Evolutionary conservation across 1,140 invertebrate species (phyloP).

Genomic region (Limonius californicus): DNA sequence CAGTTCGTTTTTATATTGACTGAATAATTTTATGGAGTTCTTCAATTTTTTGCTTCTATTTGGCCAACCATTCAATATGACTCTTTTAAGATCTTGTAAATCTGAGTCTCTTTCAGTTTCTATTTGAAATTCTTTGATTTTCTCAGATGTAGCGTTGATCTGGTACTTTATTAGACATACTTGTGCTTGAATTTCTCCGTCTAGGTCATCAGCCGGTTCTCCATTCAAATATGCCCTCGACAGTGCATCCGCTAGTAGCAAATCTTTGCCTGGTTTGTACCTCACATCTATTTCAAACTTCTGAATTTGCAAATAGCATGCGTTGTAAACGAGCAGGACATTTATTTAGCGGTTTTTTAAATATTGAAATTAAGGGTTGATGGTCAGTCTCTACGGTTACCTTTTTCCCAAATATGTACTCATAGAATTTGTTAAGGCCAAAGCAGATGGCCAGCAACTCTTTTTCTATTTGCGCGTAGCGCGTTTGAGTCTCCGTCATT

Average conservation of each 20-base stretch:
- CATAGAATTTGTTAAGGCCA: conserved; percentile 40
- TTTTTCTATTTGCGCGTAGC: conserved; percentile 45
- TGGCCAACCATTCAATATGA: conserved; percentile 31
- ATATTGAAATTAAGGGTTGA: conserved; percentile 41
- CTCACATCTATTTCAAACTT: conserved; percentile 31
- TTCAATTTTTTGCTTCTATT: not conserved
- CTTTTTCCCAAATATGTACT: conserved; percentile 41
- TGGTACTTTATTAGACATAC: conserved; percentile 15
- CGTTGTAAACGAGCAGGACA: conserved; percentile 30
- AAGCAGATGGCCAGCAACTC: conserved; percentile 43
- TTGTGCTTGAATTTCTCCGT: conserved; percentile 16
- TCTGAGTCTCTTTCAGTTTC: conserved; percentile 32
- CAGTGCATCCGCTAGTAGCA: conserved; percentile 40
- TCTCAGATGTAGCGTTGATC: conserved; percentile 24
- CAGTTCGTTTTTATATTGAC: not conserved
- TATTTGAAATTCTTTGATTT: conserved; percentile 34
- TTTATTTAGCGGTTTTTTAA: conserved; percentile 33
- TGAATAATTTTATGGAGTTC: not conserved
- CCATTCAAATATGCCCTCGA: conserved; percentile 20
- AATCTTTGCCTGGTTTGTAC: conserved; percentile 34
- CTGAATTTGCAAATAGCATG: conserved; percentile 32
- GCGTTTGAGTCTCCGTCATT: conserved; percentile 44
- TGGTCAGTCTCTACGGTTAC: conserved; percentile 51
- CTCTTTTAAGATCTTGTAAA: conserved; percentile 33
- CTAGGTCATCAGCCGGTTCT: not conserved